Conservation (phyloP, 1,140 invertebrate genomes). For the Panulirus ornatus region DNA sequence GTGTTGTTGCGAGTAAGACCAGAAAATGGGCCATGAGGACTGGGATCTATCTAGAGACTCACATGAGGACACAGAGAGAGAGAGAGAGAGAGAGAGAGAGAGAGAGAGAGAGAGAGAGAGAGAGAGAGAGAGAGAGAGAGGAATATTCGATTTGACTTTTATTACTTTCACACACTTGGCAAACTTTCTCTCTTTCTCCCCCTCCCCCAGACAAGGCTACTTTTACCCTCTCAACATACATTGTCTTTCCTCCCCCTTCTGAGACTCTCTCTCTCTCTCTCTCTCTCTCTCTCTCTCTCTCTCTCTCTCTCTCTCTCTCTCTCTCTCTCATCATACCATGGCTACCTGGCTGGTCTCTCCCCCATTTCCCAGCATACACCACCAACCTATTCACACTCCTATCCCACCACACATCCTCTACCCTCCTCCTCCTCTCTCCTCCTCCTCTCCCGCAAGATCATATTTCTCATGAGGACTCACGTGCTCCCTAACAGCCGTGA, state of each 20-base stretch:
- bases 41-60: too few relatives aligned
- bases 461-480: too few relatives aligned
- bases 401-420: neutral
- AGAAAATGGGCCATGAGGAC: too few relatives aligned
- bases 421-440: neutral
- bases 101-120: too few relatives aligned
- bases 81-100: too few relatives aligned
- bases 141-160: too few relatives aligned
- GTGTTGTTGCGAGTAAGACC: too few relatives aligned
- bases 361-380: neutral
- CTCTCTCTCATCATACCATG: neutral
- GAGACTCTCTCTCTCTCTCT: neutral
- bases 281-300: neutral
- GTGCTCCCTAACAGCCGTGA: too few relatives aligned
- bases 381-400: neutral
- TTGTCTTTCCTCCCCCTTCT: neutral
- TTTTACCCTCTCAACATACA: neutral
- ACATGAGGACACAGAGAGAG: too few relatives aligned
- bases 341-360: neutral
- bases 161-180: too few relatives aligned
- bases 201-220: neutral
- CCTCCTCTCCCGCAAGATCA: too few relatives aligned
- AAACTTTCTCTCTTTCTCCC: neutral
- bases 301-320: neutral
- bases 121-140: too few relatives aligned